Conservation (phyloP, 2,888 invertebrate genomes). For the Hirtodrosophila cameraria region DNA sequence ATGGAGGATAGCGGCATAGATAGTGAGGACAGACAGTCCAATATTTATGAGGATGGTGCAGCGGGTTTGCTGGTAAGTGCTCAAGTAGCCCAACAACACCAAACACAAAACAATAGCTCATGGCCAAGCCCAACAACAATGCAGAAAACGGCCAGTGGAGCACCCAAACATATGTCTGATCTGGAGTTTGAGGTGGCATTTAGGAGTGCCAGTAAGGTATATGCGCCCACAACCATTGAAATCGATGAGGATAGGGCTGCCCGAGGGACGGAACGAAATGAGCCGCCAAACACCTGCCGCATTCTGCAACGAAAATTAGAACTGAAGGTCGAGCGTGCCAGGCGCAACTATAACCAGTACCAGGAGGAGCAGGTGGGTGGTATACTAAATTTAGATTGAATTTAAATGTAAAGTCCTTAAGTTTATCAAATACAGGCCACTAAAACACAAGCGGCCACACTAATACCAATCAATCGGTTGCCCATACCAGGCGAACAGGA, state of each 20-base stretch:
- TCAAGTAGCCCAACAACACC: background rate
- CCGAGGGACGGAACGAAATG: constrained; percentile 52
- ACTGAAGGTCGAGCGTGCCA: constrained; percentile 84
- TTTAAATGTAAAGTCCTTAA: background rate
- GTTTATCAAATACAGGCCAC: constrained; percentile 63
- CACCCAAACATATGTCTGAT: constrained; percentile 76
- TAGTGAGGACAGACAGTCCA: constrained; percentile 82
- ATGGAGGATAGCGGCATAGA: constrained; percentile 84
- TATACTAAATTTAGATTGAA: constrained; percentile 5
- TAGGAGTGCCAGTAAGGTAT: constrained; percentile 70
- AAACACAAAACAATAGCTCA: constrained; percentile 36
- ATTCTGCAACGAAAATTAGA: constrained; percentile 84
- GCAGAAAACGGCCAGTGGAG: constrained; percentile 68
- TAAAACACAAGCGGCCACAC: constrained; percentile 81
- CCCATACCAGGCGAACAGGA: constrained; percentile 83
- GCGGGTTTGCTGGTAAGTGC: constrained; percentile 67
- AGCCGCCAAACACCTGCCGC: constrained; percentile 83
- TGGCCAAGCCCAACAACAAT: constrained; percentile 35
- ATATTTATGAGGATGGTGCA: constrained; percentile 69
- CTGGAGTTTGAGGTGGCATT: constrained; percentile 82
- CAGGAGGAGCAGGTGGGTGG: constrained; percentile 79
- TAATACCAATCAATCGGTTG: constrained; percentile 83
- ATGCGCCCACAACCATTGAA: constrained; percentile 63
- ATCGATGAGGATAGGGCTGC: constrained; percentile 65
- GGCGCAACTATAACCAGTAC: constrained; percentile 82